These are phyloP conservation scores for Synergus itoensis DNA, from an alignment of 2,888 invertebrate genomes.

Conservation along the genomic window DNA sequence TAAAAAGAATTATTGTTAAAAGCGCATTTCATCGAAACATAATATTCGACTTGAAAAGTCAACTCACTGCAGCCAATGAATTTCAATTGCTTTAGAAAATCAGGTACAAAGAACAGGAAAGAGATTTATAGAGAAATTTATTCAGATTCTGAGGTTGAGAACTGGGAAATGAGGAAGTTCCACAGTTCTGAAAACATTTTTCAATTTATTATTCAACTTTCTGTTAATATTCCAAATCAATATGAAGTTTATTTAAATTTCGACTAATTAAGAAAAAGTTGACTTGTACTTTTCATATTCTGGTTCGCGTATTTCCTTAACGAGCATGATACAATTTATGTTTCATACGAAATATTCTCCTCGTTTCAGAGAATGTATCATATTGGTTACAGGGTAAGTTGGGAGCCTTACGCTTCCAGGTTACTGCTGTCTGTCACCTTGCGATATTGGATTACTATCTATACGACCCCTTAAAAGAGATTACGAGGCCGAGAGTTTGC, in stretches of 20 bases:
- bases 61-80: neutral
- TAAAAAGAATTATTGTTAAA: constrained; percentile 26
- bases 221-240: neutral
- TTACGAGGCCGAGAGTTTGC: constrained; percentile 35
- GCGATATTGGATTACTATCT: constrained; percentile 35
- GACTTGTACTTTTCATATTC: neutral
- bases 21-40: constrained; percentile 19
- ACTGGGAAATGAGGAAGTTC: neutral
- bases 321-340: neutral
- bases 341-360: neutral
- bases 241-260: neutral
- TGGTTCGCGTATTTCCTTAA: neutral
- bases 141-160: neutral
- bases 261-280: neutral
- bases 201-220: neutral
- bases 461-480: constrained; percentile 40
- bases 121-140: neutral
- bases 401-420: constrained; percentile 15
- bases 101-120: neutral
- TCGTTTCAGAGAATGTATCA: neutral
- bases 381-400: neutral
- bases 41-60: neutral
- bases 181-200: neutral
- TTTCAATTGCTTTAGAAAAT: neutral
- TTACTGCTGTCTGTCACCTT: constrained; percentile 35